Percentiles rank a stretch among this genome's conserved stretches.
Conservation (phyloP, 1,140 invertebrate species). For the Drosophila punjabiensis region DNA sequence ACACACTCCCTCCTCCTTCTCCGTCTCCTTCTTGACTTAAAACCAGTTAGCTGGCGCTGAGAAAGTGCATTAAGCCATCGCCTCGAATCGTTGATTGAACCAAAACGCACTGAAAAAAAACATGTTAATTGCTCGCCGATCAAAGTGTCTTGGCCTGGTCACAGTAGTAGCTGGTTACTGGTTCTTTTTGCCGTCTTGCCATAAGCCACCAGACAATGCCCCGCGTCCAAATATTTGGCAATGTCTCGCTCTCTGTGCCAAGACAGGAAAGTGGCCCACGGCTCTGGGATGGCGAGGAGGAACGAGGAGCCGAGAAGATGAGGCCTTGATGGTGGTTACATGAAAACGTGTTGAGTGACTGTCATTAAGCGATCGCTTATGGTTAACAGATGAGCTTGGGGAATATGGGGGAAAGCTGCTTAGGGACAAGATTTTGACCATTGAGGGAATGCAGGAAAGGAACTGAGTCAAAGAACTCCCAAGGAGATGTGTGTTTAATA, state of each 20-base stretch:
- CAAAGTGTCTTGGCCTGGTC: constrained; percentile 34
- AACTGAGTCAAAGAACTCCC: background rate
- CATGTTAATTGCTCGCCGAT: constrained; percentile 70
- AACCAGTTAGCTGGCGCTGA: constrained; percentile 63
- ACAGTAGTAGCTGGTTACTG: constrained; percentile 59
- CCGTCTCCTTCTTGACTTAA: constrained; percentile 17
- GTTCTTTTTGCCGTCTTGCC: constrained; percentile 62
- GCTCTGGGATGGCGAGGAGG: constrained; percentile 8
- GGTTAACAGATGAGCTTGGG: constrained; percentile 9
- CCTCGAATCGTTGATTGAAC: constrained; percentile 13
- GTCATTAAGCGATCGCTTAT: constrained; percentile 23
- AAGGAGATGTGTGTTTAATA: background rate
- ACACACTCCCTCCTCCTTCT: background rate
- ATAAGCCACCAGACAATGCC: constrained; percentile 50
- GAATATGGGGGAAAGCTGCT: constrained; percentile 37
- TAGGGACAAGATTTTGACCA: background rate
- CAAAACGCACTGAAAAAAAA: constrained; percentile 32
- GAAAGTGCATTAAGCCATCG: constrained; percentile 76
- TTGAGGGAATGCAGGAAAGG: background rate
- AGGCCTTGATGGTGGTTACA: constrained; percentile 46
- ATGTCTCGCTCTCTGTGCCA: constrained; percentile 53
- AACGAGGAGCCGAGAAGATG: constrained; percentile 12
- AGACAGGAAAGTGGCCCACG: constrained; percentile 53
- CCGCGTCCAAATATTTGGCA: constrained; percentile 72
- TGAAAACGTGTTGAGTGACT: constrained; percentile 45